phyloP scores from a whole-genome alignment of 2,113 vertebrate genomes.

The Myiopsitta monachus region DNA sequence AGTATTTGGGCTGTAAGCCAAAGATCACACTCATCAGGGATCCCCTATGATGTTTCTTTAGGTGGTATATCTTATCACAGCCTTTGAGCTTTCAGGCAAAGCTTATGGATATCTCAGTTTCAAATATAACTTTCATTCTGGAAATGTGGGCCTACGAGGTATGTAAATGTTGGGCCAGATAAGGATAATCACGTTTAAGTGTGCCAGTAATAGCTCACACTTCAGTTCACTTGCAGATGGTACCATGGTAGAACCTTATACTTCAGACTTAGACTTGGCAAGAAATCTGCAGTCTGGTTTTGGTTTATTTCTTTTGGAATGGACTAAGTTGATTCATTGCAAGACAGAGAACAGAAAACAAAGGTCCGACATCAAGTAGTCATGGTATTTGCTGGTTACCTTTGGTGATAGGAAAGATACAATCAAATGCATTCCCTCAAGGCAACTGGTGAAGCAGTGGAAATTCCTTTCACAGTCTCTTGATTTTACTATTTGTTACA shows the following conservation, averaged over 20 bases:
- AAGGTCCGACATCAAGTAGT: not conserved
- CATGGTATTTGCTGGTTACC: accelerated
- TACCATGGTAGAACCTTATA: not conserved
- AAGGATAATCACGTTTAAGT: not conserved
- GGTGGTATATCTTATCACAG: not conserved
- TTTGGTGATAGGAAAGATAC: not conserved
- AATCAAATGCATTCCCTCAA: not conserved
- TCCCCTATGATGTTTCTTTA: not conserved
- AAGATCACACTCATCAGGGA: not conserved
- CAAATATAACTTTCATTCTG: not conserved
- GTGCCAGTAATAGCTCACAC: not conserved
- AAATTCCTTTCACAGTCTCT: not conserved
- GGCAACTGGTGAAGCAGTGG: not conserved
- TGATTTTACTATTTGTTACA: not conserved
- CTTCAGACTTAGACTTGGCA: not conserved
- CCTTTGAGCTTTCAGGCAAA: not conserved
- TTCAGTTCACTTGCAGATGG: not conserved
- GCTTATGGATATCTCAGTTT: not conserved
- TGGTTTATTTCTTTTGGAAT: not conserved
- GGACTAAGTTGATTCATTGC: not conserved
- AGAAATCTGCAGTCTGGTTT: not conserved
- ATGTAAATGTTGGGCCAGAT: not conserved
- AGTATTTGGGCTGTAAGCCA: not conserved
- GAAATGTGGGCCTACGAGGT: not conserved
- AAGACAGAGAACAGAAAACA: not conserved